A percentile compares a stretch with the other conserved stretches of the same genome.
These are phyloP conservation scores for Limonius californicus DNA, from an alignment of 1,140 invertebrate genomes.

Conservation along the genomic window DNA sequence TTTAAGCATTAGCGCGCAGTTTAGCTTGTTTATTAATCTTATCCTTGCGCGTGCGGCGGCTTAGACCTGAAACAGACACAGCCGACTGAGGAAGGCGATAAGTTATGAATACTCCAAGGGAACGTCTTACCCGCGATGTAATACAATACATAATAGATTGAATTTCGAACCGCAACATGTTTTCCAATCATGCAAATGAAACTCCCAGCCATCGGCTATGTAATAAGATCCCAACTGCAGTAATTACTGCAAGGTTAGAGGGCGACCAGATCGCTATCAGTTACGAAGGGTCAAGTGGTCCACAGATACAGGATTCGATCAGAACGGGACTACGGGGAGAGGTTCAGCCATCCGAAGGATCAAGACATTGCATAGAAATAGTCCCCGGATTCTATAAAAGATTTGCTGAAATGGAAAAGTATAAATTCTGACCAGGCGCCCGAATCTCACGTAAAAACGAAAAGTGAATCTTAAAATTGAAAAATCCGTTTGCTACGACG, in stretches of 20 bases:
- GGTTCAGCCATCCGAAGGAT: background rate
- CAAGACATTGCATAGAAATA: constrained; percentile 9
- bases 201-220: background rate
- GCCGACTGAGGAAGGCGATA: no score
- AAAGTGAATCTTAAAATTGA: no score
- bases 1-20: no score
- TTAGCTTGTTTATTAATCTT: no score
- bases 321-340: background rate
- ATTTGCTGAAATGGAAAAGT: constrained; percentile 9
- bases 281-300: background rate
- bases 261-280: constrained; percentile 2
- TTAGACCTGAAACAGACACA: no score
- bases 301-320: background rate
- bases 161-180: background rate
- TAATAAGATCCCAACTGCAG: background rate
- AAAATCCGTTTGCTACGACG: no score
- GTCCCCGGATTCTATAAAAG: constrained; percentile 3
- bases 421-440: background rate
- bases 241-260: background rate
- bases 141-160: no score
- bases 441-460: background rate
- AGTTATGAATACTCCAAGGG: no score
- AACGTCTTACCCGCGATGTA: no score
- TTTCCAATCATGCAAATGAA: constrained; percentile 4
- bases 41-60: no score